A percentile compares a stretch with the other conserved stretches of the same genome.
Conservation (phyloP, 2,113 vertebrate species). For the Ochotona curzoniae region DNA sequence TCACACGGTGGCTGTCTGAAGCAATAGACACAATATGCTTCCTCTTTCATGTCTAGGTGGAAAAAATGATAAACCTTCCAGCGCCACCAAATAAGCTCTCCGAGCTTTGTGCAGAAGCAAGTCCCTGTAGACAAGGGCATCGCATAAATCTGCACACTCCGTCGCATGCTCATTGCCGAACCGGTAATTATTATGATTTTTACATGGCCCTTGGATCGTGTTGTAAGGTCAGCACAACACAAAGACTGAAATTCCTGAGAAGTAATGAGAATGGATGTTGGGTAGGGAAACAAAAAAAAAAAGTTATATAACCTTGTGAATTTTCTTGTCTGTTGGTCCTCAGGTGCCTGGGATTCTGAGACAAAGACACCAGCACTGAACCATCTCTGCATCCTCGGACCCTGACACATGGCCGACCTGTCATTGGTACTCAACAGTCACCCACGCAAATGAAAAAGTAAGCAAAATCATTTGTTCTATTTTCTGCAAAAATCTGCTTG, state of each 20-base stretch:
- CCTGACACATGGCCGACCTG: background rate
- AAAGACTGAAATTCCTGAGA: background rate
- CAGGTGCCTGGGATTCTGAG: background rate
- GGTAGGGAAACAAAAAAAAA: background rate
- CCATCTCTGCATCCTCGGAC: background rate
- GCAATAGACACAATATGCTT: background rate
- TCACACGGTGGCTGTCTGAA: background rate
- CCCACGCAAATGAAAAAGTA: constrained; percentile 15
- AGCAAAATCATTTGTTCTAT: constrained; percentile 25
- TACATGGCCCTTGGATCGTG: background rate
- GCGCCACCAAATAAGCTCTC: background rate
- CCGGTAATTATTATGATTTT: constrained; percentile 8
- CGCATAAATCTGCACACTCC: background rate
- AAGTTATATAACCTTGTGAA: background rate
- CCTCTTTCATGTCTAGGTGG: background rate
- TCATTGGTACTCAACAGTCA: background rate
- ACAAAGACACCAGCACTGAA: background rate
- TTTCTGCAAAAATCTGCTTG: constrained; percentile 43
- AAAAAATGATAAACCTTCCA: background rate
- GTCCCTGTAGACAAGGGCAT: background rate
- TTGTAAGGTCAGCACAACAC: background rate
- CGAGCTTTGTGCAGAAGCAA: background rate
- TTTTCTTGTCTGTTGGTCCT: background rate
- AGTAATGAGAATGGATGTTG: background rate
- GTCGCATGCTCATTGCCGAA: background rate